A percentile compares a stretch with the other conserved stretches of the same genome.
These are phyloP conservation scores for Ondatra zibethicus DNA, from an alignment of 2,113 vertebrate species.

Conservation along the genomic window DNA sequence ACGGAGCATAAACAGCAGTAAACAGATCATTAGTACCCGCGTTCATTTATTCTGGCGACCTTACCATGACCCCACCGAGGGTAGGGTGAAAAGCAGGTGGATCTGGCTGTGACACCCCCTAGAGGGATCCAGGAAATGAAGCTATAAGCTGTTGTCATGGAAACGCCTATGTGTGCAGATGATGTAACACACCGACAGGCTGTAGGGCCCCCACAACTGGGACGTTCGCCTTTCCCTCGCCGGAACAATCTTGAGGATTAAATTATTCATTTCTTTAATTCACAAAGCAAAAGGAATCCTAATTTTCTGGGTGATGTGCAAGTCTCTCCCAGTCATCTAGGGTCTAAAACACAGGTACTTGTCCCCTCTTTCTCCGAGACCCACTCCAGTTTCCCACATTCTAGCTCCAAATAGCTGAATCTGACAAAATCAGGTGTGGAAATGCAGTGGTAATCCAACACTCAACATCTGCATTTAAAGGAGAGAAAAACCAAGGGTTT, in stretches of 20 bases:
- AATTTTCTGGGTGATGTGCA: slow-evolving; percentile 75
- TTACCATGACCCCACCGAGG: slow-evolving; percentile 88
- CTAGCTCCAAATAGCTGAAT: slow-evolving; percentile 19
- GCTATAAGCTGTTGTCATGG: slow-evolving; percentile 88
- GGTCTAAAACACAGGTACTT: slow-evolving; percentile 53
- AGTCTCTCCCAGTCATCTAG: slow-evolving; percentile 52
- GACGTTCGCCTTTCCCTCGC: slow-evolving; percentile 76
- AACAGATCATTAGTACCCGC: slow-evolving; percentile 90
- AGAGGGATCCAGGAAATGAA: slow-evolving; percentile 88
- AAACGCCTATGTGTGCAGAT: slow-evolving; percentile 86
- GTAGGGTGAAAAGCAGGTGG: slow-evolving; percentile 90
- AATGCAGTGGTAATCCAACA: neutral
- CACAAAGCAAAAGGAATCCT: slow-evolving; percentile 80
- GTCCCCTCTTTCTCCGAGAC: neutral
- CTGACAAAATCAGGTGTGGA: neutral
- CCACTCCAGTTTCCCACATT: neutral
- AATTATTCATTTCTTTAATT: slow-evolving; percentile 85
- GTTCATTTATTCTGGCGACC: slow-evolving; percentile 91
- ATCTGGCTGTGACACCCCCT: slow-evolving; percentile 89
- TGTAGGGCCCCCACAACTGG: slow-evolving; percentile 80
- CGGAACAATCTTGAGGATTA: slow-evolving; percentile 60
- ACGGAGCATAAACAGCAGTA: slow-evolving; percentile 90
- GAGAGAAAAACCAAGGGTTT: slow-evolving; percentile 2
- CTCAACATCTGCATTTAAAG: neutral
- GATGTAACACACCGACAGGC: slow-evolving; percentile 85